Evolutionary conservation across 1,140 invertebrate genomes (phyloP).

Genomic region (Aphelinus certus): DNA sequence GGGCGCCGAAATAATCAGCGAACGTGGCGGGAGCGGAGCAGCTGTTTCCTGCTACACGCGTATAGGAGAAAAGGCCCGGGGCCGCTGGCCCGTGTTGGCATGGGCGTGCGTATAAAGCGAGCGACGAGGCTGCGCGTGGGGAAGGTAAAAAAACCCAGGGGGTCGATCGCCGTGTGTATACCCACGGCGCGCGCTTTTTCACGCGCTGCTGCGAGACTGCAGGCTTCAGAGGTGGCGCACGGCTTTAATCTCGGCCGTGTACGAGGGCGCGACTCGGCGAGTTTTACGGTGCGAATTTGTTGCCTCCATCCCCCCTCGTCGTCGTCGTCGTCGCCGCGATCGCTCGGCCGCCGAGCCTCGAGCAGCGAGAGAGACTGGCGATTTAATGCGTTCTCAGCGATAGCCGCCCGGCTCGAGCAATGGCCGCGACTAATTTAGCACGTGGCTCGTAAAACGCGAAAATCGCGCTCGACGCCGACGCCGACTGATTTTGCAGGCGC

Average conservation of each 20-base stretch:
- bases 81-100: no score
- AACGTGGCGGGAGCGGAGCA: conserved; percentile 44
- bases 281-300: no score
- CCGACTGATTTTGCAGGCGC: not conserved
- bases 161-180: no score
- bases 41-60: conserved; percentile 52
- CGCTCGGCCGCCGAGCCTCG: no score
- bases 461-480: not conserved
- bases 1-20: conserved; percentile 41
- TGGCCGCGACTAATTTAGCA: not conserved
- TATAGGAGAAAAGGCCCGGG: conserved; percentile 24
- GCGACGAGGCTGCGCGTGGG: no score
- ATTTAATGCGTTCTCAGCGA: not conserved
- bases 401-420: not conserved
- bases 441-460: not conserved
- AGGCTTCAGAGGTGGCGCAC: not conserved
- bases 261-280: not conserved
- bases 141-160: no score
- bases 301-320: no score
- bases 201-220: no score
- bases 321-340: no score
- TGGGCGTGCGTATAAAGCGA: no score
- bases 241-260: not conserved
- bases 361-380: not conserved
- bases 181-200: no score